phyloP scores from a whole-genome alignment of 2,113 vertebrate genomes.

The Salvelinus alpinus region DNA sequence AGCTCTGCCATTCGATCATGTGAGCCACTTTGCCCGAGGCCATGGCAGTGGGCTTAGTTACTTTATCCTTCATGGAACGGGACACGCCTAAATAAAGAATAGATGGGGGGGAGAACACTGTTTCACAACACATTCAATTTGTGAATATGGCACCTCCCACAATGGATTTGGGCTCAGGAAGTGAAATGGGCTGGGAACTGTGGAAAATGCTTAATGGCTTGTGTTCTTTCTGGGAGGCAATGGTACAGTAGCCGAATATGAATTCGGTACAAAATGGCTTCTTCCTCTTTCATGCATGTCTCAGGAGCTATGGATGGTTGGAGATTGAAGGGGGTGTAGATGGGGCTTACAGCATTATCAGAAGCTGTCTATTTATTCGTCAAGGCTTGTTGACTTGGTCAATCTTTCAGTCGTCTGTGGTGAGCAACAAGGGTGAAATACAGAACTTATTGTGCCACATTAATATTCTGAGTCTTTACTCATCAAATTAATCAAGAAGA shows the following conservation, averaged over 20 bases:
- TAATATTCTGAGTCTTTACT: conserved; percentile 46
- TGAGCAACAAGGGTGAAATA: neutral
- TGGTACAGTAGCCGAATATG: neutral
- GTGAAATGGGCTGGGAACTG: neutral
- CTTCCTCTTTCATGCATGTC: neutral
- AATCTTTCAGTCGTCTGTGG: conserved; percentile 3
- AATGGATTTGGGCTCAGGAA: neutral
- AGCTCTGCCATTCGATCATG: conserved; percentile 99
- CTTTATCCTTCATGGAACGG: conserved; percentile 96
- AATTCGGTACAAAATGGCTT: neutral
- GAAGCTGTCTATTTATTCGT: neutral
- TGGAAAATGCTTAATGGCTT: neutral
- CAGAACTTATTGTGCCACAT: conserved; percentile 21
- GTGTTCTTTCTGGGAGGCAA: neutral
- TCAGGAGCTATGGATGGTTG: neutral
- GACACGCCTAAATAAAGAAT: conserved; percentile 78
- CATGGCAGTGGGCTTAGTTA: conserved; percentile 98
- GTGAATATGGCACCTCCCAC: neutral
- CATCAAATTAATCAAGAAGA: conserved; percentile 52
- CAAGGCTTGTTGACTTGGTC: conserved; percentile 23
- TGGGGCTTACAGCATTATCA: neutral
- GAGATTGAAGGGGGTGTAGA: neutral
- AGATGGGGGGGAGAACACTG: neutral
- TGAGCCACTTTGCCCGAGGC: conserved; percentile 94
- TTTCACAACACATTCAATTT: neutral